Evolutionary conservation across 2,888 invertebrate species (phyloP).

Genomic region (Tachina fera): DNA sequence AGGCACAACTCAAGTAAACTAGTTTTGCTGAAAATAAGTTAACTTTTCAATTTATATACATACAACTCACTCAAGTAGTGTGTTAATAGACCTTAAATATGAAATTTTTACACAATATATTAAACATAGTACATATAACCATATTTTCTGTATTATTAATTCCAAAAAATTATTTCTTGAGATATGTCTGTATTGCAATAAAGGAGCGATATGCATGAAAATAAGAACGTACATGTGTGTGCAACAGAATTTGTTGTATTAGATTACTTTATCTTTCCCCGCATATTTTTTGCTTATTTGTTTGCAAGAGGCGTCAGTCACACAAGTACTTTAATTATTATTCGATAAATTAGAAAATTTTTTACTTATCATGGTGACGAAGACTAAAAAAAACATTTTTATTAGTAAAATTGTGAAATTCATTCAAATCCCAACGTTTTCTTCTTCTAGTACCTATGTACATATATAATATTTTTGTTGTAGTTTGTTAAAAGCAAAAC

Average conservation of each 20-base stretch:
- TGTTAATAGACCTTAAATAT: no score
- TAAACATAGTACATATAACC: no score
- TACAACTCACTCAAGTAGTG: no score
- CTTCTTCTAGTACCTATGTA: neutral
- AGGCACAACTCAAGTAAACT: no score
- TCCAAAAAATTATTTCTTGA: no score
- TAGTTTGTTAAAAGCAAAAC: constrained; percentile 23
- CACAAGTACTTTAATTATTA: constrained; percentile 6
- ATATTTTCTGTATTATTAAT: no score
- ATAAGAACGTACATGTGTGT: no score
- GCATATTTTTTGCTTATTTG: neutral
- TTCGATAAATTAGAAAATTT: neutral
- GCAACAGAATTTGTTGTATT: neutral
- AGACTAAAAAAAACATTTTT: neutral
- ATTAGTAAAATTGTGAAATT: constrained; percentile 38
- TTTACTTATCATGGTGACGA: constrained; percentile 34
- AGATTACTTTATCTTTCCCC: neutral
- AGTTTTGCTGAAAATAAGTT: no score
- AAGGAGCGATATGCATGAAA: no score
- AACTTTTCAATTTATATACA: no score
- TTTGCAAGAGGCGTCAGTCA: neutral
- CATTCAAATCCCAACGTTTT: neutral
- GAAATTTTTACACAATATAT: no score
- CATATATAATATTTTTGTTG: neutral
- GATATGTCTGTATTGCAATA: no score